Conservation (phyloP, 1,140 invertebrate genomes). For the Pygmarrhopalites habei region DNA sequence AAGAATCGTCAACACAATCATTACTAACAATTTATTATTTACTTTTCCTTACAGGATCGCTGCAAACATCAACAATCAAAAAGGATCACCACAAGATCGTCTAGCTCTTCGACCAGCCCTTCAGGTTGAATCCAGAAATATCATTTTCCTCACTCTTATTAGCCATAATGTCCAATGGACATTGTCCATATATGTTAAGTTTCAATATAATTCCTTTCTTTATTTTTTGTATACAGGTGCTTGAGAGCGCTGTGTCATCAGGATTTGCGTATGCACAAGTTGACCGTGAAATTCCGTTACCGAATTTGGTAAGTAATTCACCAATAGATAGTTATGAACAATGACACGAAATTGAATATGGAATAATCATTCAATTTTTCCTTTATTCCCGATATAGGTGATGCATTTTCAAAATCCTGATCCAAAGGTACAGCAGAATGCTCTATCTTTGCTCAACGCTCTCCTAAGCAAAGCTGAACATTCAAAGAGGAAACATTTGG, state of each 20-base stretch:
- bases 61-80: constrained; percentile 19
- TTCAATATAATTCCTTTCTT: too few relatives aligned
- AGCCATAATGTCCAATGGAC: too few relatives aligned
- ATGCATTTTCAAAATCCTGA: constrained; percentile 50
- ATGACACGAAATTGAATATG: too few relatives aligned
- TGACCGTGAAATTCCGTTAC: constrained; percentile 79
- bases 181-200: constrained; percentile 9
- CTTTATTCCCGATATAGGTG: too few relatives aligned
- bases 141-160: neutral
- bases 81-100: constrained; percentile 18
- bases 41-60: constrained; percentile 14
- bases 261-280: constrained; percentile 58
- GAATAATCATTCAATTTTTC: too few relatives aligned
- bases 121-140: constrained; percentile 20
- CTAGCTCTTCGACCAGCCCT: constrained; percentile 24
- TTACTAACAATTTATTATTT: neutral
- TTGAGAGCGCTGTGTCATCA: constrained; percentile 29
- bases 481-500: constrained; percentile 63
- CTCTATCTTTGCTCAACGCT: constrained; percentile 88
- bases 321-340: too few relatives aligned
- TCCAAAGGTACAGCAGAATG: constrained; percentile 77
- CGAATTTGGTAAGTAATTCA: constrained; percentile 67
- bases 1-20: neutral
- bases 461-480: constrained; percentile 81
- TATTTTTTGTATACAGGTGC: too few relatives aligned